These are phyloP conservation scores for Exaiptasia diaphana DNA, from an alignment of 64 coral and sea anemone species.

Conservation along the genomic window DNA sequence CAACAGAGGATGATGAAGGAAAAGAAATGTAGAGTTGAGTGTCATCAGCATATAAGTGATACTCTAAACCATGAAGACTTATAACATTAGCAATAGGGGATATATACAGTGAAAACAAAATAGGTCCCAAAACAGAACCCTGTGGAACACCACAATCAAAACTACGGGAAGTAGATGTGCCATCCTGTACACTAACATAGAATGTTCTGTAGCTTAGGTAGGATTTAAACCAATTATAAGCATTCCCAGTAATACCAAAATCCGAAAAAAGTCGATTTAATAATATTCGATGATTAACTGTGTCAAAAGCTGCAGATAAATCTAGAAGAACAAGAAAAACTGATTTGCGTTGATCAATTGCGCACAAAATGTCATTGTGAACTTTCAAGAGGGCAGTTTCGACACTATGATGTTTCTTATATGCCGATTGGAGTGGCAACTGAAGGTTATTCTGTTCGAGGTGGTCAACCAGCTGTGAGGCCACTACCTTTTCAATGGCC, in stretches of 20 bases:
- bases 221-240: background rate
- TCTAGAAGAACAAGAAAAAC: too few relatives aligned
- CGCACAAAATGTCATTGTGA: too few relatives aligned
- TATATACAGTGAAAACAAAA: background rate
- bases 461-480: too few relatives aligned
- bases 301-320: too few relatives aligned
- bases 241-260: background rate
- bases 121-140: background rate
- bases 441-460: too few relatives aligned
- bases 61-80: background rate
- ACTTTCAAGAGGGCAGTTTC: too few relatives aligned
- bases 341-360: too few relatives aligned
- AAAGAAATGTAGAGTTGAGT: slow-evolving; percentile 43
- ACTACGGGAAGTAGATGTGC: background rate
- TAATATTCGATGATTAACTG: too few relatives aligned
- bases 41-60: slow-evolving; percentile 37
- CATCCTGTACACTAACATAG: background rate
- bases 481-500: too few relatives aligned
- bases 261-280: too few relatives aligned
- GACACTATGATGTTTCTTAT: too few relatives aligned
- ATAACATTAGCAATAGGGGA: slow-evolving; percentile 2
- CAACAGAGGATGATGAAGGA: background rate
- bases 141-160: background rate
- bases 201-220: background rate
- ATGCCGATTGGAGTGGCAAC: too few relatives aligned